phyloP scores from a whole-genome alignment of 2,113 vertebrate species.

The Pithys albifrons region DNA sequence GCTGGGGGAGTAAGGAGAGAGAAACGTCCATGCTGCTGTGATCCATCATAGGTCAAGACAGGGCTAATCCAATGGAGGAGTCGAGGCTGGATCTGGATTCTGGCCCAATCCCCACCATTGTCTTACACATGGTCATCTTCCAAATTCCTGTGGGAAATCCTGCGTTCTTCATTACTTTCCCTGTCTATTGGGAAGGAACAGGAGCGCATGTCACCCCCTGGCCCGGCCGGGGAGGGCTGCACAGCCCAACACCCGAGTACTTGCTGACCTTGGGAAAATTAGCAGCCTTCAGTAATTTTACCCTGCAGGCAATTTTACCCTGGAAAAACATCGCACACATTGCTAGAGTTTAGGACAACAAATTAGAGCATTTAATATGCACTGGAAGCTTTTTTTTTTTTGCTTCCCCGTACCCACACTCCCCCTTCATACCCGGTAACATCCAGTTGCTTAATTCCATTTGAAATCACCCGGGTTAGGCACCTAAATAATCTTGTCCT shows the following conservation, averaged over 20 bases:
- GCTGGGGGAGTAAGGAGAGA: not conserved
- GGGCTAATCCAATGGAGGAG: not conserved
- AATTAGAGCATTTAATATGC: slow-evolving; percentile 19
- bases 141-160: not conserved
- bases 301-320: slow-evolving; percentile 8
- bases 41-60: slow-evolving; percentile 2
- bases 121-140: not conserved
- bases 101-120: not conserved
- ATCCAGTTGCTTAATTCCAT: slow-evolving; percentile 57
- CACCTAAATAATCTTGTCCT: slow-evolving; percentile 70
- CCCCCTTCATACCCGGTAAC: not conserved
- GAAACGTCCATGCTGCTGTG: accelerated
- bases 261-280: not conserved
- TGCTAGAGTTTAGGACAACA: slow-evolving; percentile 34
- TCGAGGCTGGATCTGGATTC: not conserved
- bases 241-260: not conserved
- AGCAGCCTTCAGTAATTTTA: not conserved
- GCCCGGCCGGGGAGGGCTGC: not conserved
- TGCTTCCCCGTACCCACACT: not conserved
- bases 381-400: not conserved
- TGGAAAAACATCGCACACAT: not conserved
- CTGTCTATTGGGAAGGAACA: not conserved
- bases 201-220: accelerated
- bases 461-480: slow-evolving; percentile 44
- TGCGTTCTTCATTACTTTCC: not conserved